These are phyloP conservation scores for Neoitamus cyanurus DNA, from an alignment of 2,888 invertebrate species.

Conservation along the genomic window DNA sequence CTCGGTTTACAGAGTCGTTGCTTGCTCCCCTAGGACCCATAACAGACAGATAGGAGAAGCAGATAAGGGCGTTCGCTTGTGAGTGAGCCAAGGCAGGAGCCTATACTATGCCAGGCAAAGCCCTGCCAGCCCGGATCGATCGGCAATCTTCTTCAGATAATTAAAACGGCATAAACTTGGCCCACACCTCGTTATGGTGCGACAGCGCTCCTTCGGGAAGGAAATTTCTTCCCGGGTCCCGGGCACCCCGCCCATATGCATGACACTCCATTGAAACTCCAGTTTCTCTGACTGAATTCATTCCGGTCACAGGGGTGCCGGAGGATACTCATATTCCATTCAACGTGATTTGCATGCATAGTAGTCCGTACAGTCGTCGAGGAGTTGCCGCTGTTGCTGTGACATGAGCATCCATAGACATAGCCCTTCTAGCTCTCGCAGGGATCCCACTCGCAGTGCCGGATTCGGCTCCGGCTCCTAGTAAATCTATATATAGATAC, in stretches of 20 bases:
- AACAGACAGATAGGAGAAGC: constrained; percentile 9
- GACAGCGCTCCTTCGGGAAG: not conserved
- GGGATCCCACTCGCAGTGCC: not conserved
- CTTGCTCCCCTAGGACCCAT: constrained; percentile 11
- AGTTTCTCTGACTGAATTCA: constrained; percentile 40
- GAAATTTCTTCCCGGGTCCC: not conserved
- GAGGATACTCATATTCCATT: constrained; percentile 43
- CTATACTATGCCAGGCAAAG: not conserved
- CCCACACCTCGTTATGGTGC: constrained; percentile 42
- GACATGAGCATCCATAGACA: constrained; percentile 2
- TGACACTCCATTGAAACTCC: not conserved
- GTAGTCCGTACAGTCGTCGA: constrained; percentile 27
- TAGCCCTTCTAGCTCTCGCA: not conserved
- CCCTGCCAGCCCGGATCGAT: constrained; percentile 29
- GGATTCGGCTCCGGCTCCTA: not conserved
- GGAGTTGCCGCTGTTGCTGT: constrained; percentile 17
- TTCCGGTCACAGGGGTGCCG: constrained; percentile 35
- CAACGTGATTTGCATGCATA: constrained; percentile 46
- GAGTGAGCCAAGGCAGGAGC: not conserved
- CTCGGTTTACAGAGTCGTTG: not conserved
- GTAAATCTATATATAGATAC: constrained; percentile 5
- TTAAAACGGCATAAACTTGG: constrained; percentile 42
- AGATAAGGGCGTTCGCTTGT: not conserved
- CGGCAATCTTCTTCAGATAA: constrained; percentile 44
- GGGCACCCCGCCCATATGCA: not conserved